A percentile compares a stretch with the other conserved stretches of the same genome.
phyloP scores from a whole-genome alignment of 1,140 invertebrate genomes.

The Lysiphlebus fabarum region DNA sequence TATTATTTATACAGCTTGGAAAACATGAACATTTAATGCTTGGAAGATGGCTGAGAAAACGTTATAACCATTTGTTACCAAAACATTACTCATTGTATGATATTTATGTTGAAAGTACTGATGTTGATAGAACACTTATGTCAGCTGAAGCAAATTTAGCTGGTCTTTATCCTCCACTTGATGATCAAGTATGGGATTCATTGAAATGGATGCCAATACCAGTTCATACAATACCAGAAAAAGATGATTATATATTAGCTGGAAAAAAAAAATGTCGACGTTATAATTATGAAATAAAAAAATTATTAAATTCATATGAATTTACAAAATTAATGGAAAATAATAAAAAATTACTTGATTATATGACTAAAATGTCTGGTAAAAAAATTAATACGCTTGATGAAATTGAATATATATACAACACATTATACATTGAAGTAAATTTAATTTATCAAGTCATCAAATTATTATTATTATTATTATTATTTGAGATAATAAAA shows the following conservation, averaged over 20 bases:
- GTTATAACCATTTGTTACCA: constrained; percentile 64
- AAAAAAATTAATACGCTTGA: constrained; percentile 55
- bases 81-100: constrained; percentile 58
- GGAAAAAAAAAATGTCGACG: constrained; percentile 66
- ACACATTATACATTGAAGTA: constrained; percentile 68
- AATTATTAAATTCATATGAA: constrained; percentile 58
- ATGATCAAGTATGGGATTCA: constrained; percentile 65
- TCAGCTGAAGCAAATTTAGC: constrained; percentile 82
- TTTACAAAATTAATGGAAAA: constrained; percentile 60
- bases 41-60: constrained; percentile 72
- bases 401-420: constrained; percentile 63
- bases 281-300: constrained; percentile 60
- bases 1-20: constrained; percentile 58
- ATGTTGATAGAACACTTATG: constrained; percentile 86
- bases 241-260: constrained; percentile 64
- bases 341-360: constrained; percentile 64
- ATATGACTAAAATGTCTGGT: constrained; percentile 63
- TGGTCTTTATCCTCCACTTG: constrained; percentile 69
- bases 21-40: constrained; percentile 74
- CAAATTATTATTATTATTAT: constrained; percentile 2
- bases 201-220: constrained; percentile 88
- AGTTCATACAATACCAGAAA: constrained; percentile 72
- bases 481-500: not conserved
- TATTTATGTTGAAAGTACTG: constrained; percentile 74
- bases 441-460: constrained; percentile 7